Base-by-base conservation (phyloP, 2,888 invertebrate genomes). In the Minunthozetes semirufus region DNA sequence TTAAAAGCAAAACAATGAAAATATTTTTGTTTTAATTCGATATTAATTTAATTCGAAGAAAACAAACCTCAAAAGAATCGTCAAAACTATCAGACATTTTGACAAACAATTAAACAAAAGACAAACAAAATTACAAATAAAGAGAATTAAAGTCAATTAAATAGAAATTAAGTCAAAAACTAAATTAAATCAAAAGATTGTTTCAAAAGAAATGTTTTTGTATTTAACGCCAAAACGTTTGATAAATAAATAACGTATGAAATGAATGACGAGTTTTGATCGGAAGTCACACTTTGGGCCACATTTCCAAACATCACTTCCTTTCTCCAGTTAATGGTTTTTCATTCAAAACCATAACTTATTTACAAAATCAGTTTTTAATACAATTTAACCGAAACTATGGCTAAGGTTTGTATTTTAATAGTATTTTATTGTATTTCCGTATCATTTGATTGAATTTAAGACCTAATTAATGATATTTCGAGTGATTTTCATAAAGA, bases 31-130 rank as follows among this genome's bases (percentile, higher is more conserved):
- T n/a, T n/a, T n/a, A n/a, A n/a, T n/a, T n/a, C n/a, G n/a, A n/a
- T n/a, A n/a, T n/a, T n/a, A n/a, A n/a, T n/a, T n/a, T n/a, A n/a
- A n/a, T n/a, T n/a, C n/a, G 13, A 68, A 22, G 33, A 11, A 66
- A 66, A n/a, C 1, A 66, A 66, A 66, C 66, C 9, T 66, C 66
- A 38, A 66, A 66, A 9, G 66, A 38, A n/a, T 66, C 66, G 66
- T 38, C 17, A 19, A 59, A 25, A 25, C 2, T 33, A 4, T 59
- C 27, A 17, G 27, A 59, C 27, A 59, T 59, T 1, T 19, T 2
- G 9, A 9, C 17, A 56, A 19, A n/a, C 2, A 9, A 59, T 59
- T 25, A 29, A 27, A 13, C 1, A 27, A 25, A 59, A 6, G n/a
- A 48, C 48, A 48, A 48, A 48, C 4, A 15, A 48, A 17, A 17